Conservation (phyloP, 2,113 vertebrate species). For the Cacatua alba region DNA sequence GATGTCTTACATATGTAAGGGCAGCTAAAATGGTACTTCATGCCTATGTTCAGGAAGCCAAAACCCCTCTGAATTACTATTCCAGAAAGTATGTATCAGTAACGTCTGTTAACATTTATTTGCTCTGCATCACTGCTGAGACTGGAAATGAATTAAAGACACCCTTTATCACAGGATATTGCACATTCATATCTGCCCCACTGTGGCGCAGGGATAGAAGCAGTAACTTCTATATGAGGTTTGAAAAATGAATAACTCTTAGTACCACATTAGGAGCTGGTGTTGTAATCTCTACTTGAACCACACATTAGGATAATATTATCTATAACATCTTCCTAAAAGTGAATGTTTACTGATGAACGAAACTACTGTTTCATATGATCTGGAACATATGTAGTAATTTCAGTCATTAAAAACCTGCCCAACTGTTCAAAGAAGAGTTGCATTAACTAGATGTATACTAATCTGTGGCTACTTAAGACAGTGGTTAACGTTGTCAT, state of each 20-base stretch:
- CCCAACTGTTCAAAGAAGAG: background rate
- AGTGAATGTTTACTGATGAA: background rate
- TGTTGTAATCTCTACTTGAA: background rate
- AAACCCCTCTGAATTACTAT: background rate
- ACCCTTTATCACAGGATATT: background rate
- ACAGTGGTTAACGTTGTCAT: background rate
- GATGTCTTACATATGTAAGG: background rate
- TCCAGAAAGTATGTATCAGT: background rate
- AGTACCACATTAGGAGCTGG: background rate
- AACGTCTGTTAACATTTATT: background rate
- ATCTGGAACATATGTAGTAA: background rate
- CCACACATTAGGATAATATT: background rate
- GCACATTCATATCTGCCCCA: background rate
- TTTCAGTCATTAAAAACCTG: background rate
- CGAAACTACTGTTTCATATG: background rate
- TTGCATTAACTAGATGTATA: background rate
- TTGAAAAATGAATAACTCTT: background rate
- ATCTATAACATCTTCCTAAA: background rate
- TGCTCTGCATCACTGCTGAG: background rate
- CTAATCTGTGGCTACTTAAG: background rate
- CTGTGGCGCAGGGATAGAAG: background rate
- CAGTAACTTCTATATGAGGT: background rate
- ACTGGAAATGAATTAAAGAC: background rate
- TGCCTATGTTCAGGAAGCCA: background rate
- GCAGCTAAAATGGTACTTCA: background rate